These are phyloP conservation scores for Arrhopalites spinosus DNA, from an alignment of 2,888 invertebrate genomes.

Conservation along the genomic window DNA sequence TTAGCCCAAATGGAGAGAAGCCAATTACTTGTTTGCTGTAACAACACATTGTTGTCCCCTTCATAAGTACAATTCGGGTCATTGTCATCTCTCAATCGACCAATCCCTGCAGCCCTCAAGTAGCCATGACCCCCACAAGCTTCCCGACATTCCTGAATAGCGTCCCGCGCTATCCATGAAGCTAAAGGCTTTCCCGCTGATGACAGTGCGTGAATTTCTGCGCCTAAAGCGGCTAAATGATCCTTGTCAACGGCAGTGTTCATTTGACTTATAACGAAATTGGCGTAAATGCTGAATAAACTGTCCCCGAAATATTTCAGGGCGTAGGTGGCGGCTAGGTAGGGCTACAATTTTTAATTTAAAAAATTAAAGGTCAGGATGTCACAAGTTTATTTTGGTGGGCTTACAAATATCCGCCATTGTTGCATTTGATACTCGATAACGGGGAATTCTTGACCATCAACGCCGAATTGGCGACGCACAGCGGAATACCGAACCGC, in stretches of 20 bases:
- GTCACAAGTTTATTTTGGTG: too few relatives aligned
- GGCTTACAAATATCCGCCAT: too few relatives aligned
- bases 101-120: conserved; percentile 76
- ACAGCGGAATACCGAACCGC: conserved; percentile 64
- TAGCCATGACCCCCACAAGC: conserved; percentile 96
- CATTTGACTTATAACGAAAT: conserved; percentile 47
- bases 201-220: conserved; percentile 65
- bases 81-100: conserved; percentile 81
- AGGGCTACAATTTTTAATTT: conserved; percentile 57
- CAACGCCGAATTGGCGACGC: conserved; percentile 57
- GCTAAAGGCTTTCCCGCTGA: conserved; percentile 67
- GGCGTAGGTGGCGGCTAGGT: conserved; percentile 61
- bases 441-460: conserved; percentile 49
- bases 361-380: too few relatives aligned
- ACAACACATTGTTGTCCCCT: conserved; percentile 86
- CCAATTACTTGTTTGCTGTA: conserved; percentile 89
- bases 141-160: conserved; percentile 84
- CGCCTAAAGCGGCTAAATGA: conserved; percentile 58
- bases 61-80: conserved; percentile 90
- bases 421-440: conserved; percentile 60
- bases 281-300: conserved; percentile 54
- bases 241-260: conserved; percentile 40
- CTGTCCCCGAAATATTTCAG: conserved; percentile 59
- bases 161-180: conserved; percentile 84
- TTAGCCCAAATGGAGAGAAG: conserved; percentile 63